Base-by-base conservation (phyloP, 2,113 vertebrate genomes). In the Megalops atlanticus region DNA sequence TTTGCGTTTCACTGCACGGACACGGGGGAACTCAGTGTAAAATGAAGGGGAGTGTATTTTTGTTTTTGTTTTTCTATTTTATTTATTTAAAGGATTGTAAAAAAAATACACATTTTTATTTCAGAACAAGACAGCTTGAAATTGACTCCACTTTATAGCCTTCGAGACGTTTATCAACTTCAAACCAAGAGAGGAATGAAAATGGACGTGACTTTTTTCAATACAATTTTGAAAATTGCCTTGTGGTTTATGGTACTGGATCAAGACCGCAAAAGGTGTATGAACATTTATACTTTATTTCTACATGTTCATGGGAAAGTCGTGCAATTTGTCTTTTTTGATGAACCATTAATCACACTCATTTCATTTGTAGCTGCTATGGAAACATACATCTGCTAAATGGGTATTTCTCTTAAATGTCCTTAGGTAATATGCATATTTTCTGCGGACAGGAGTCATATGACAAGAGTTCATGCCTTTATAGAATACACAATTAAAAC, bases 1-100 rank as follows among this genome's bases (percentile, higher is more conserved):
- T 92, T 89, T 88, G 86, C 70, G 85, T 82, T 18, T 93, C n/a
- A n/a, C 93, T 94, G 92, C 92, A 93, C 92, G 92, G 92, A 94
- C 92, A 88, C 86, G 86, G 85, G 86, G 90, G 85, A 92, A 85
- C 85, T 87, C 82, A 68, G 36, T 71, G 36, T 71, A 88, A 93
- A 89, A 84, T 76, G 81, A 86, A 83, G 79, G 86, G 86, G 87
- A 70, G 71, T 70, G n/a, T n/a, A n/a, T n/a, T n/a, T 87, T 87
- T 88, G 43, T 70, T 79, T 79, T 94, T 18, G 36, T 43, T 58
- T 87, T 90, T 90, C 3, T 24, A 54, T 54, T 75, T 93, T 90
- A 93, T 93, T 94, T 94, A 94, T 94, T 92, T 81, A 82, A 87
- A 80, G 87, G 91, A 92, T 89, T 88, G 82, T 82, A 82, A 85